These are phyloP conservation scores for Cygnus atratus DNA, from an alignment of 2,113 vertebrate species.

Conservation along the genomic window DNA sequence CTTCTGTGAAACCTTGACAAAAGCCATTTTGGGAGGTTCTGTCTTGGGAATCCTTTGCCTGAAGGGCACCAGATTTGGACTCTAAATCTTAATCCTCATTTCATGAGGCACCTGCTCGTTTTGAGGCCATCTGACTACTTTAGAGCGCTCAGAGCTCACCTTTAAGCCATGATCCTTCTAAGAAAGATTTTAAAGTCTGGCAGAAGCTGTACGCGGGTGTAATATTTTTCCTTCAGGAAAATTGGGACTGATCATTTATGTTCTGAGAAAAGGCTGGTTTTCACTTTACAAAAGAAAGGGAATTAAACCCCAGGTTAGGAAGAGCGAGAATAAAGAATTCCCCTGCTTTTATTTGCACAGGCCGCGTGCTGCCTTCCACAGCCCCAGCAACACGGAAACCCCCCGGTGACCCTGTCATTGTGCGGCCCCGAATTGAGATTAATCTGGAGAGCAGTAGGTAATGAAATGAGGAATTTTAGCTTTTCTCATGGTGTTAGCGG, in stretches of 20 bases:
- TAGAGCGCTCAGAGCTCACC: not conserved
- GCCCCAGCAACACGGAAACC: slow-evolving; percentile 27
- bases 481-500: slow-evolving; percentile 5
- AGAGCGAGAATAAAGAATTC: slow-evolving; percentile 41
- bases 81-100: slow-evolving; percentile 39
- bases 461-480: slow-evolving; percentile 48
- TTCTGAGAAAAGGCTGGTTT: slow-evolving; percentile 34
- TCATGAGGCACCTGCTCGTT: not conserved
- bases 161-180: slow-evolving; percentile 41
- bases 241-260: slow-evolving; percentile 38
- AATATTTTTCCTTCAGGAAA: slow-evolving; percentile 57
- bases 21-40: not conserved
- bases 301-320: slow-evolving; percentile 57
- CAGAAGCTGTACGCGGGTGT: slow-evolving; percentile 39
- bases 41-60: slow-evolving; percentile 36
- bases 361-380: not conserved
- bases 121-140: not conserved
- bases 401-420: slow-evolving; percentile 46
- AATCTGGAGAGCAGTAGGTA: slow-evolving; percentile 54
- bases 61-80: slow-evolving; percentile 14
- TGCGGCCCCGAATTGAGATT: slow-evolving; percentile 37
- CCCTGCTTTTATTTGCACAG: slow-evolving; percentile 40
- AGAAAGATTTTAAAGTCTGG: slow-evolving; percentile 20
- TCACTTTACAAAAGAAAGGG: slow-evolving; percentile 43
- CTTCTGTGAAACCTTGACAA: not conserved